Evolutionary conservation across 35 echinoderm and acorn worm genomes (phyloP), one percentile per base, ranked within the genome.

Genomic region (Holothuria glaberrima): DNA sequence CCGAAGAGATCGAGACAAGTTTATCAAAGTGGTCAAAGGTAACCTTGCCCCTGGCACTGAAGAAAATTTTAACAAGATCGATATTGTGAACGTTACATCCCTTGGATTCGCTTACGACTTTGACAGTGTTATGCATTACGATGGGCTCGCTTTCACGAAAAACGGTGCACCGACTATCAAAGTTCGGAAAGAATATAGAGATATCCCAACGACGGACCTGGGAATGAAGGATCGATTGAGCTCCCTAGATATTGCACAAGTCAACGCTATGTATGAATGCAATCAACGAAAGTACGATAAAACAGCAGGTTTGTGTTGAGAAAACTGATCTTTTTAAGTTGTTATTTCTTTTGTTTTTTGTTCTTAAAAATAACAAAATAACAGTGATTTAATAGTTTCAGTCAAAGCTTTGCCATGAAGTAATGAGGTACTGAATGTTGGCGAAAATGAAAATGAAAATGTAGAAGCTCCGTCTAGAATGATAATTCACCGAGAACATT

Each of bases 121-220:
- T 35, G 83, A 95, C 28, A 94, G 92, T 48, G 87, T 99, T 17
- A 99, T 99, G 97, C 97, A 99, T 58, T 99, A 99, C 45, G 88
- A 91, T 41, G 60, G 78, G 0, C 86, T 57, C 20, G 91, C 90
- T 32, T 99, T 99, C 69, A 93, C 91, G 17, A 83, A 57, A 12
- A 99, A 90, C 44, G 97, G 97, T 19, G 82, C 31, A 32, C 90
- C 97, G 5, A 99, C 97, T 1, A 93, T 99, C 16, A 90, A 94
- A 66, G 92, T 99, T 27, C 92, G 89, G 12, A 99, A 95, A 62
- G 80, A 83, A 45, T 91, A 90, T 19, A 62, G 89, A 20, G 80
- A 94, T 58, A 30, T 92, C 30, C 77, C 74, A 26, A 76, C 83
- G 12, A 68, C 71, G 5, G 48, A 74, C 0, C 38, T 90, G 56